A percentile compares a stretch with the other conserved stretches of the same genome.
phyloP scores from a whole-genome alignment of 2,888 invertebrate species.

The Parnassius mnemosyne region DNA sequence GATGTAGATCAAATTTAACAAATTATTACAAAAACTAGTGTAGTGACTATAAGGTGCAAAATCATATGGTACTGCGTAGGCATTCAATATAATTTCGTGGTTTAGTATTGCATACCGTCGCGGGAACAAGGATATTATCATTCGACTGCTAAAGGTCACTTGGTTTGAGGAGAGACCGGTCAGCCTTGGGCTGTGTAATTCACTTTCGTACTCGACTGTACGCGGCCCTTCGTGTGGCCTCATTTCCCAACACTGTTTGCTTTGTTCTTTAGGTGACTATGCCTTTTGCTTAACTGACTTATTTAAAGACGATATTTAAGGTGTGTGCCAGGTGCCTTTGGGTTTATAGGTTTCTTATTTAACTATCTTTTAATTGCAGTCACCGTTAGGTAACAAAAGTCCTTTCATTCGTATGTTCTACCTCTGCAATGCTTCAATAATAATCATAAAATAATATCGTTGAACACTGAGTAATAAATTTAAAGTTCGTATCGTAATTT shows the following conservation, averaged over 20 bases:
- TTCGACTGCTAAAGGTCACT: conserved; percentile 72
- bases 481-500: too few species aligned
- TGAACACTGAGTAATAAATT: too few species aligned
- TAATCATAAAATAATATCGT: too few species aligned
- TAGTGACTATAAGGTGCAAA: background rate
- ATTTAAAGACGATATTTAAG: conserved; percentile 5
- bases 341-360: conserved; percentile 2
- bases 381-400: background rate
- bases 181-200: conserved; percentile 74
- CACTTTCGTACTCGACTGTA: conserved; percentile 69
- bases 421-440: too few species aligned
- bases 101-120: conserved; percentile 56
- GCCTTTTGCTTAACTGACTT: conserved; percentile 14
- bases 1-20: conserved; percentile 14
- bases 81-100: conserved; percentile 47
- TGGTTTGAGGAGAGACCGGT: conserved; percentile 76
- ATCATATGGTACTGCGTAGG: conserved; percentile 21
- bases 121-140: conserved; percentile 76
- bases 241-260: conserved; percentile 67
- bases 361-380: background rate
- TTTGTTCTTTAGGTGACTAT: conserved; percentile 49
- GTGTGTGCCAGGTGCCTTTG: background rate
- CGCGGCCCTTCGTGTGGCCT: conserved; percentile 72
- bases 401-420: too few species aligned
- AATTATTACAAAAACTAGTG: conserved; percentile 7